Conservation (phyloP, 2,113 vertebrate species). For the Canis aureus region DNA sequence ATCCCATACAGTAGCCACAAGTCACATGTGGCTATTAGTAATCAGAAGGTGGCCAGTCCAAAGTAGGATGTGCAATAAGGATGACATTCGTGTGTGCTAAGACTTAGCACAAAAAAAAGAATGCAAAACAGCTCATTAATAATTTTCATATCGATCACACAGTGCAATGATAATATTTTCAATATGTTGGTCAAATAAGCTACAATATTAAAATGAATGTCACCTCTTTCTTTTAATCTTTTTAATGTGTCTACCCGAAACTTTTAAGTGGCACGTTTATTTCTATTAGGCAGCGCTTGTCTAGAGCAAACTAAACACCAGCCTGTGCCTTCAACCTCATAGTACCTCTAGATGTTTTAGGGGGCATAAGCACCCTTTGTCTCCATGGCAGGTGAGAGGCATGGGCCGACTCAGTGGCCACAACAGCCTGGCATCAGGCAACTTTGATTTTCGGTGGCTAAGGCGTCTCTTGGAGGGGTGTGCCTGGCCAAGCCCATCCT, state of each 20-base stretch:
- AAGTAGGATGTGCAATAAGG: neutral
- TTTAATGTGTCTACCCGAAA: neutral
- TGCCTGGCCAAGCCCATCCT: neutral
- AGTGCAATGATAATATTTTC: conserved; percentile 56
- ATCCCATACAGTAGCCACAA: neutral
- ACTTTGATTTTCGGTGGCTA: neutral
- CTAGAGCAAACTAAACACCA: neutral
- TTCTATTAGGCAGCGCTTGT: neutral
- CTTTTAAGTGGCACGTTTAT: neutral
- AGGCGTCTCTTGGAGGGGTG: neutral
- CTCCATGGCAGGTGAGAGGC: neutral
- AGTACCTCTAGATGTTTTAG: neutral
- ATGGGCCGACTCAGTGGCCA: conserved; percentile 7
- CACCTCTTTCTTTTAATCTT: conserved; percentile 5
- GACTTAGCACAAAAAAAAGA: neutral
- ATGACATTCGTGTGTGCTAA: neutral
- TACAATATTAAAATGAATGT: conserved; percentile 19
- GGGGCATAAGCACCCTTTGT: neutral
- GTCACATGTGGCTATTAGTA: neutral
- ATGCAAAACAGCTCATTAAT: neutral
- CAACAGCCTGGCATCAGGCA: neutral
- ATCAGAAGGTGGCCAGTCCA: conserved; percentile 26
- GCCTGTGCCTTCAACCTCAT: neutral
- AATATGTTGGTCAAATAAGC: conserved; percentile 23
- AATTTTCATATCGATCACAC: neutral